Conservation (phyloP, 2,888 invertebrate genomes). For the Linnaemya vulpina region DNA sequence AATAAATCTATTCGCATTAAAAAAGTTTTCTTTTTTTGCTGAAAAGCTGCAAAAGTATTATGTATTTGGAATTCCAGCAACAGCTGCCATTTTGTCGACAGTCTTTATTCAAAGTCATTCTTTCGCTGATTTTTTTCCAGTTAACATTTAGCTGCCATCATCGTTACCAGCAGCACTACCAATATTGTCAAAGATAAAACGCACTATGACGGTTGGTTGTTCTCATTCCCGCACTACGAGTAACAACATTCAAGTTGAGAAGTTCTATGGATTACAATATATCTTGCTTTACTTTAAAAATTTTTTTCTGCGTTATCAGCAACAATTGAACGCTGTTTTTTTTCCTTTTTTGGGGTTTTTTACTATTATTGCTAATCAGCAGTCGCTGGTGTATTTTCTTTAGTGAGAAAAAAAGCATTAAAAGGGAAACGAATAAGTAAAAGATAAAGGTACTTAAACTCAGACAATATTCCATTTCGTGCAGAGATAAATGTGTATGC, state of each 20-base stretch:
- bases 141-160: slow-evolving; percentile 57
- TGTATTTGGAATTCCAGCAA: slow-evolving; percentile 51
- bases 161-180: slow-evolving; percentile 10
- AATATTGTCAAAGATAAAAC: slow-evolving; percentile 58
- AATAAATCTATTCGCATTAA: slow-evolving; percentile 55
- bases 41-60: slow-evolving; percentile 7
- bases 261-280: slow-evolving; percentile 41
- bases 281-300: slow-evolving; percentile 40
- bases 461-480: slow-evolving; percentile 62
- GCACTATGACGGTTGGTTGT: slow-evolving; percentile 50
- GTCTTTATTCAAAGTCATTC: slow-evolving; percentile 68
- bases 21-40: slow-evolving; percentile 42
- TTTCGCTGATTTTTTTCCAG: slow-evolving; percentile 26
- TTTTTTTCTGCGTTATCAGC: slow-evolving; percentile 56
- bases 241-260: slow-evolving; percentile 10
- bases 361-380: slow-evolving; percentile 55
- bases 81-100: slow-evolving; percentile 66
- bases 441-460: slow-evolving; percentile 69
- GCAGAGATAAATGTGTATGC: slow-evolving; percentile 24
- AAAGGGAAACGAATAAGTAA: slow-evolving; percentile 20
- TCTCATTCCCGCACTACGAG: slow-evolving; percentile 4
- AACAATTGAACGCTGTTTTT: slow-evolving; percentile 67
- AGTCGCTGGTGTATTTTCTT: slow-evolving; percentile 24
- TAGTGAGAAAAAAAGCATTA: slow-evolving; percentile 12
- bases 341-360: slow-evolving; percentile 43